Base-by-base conservation (phyloP, 2,888 invertebrate genomes). In the Xylota segnis region DNA sequence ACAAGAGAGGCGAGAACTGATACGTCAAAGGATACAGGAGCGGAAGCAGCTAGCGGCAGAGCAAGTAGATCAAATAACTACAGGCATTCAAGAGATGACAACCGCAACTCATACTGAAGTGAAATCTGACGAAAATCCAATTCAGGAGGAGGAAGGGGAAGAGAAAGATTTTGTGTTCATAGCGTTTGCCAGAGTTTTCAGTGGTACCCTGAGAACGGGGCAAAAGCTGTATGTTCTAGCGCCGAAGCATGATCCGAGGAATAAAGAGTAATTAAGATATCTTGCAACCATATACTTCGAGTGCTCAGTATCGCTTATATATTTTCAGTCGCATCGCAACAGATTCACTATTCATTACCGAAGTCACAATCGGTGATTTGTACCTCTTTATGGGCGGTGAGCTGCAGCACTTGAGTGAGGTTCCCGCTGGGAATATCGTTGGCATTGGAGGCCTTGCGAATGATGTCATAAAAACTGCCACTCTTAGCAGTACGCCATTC, bases 331-430 rank as follows among this genome's bases (percentile, higher is more conserved):
- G 75, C 2, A 84, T 88, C 29, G 78, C 79, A 5, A 34, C 84
- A 2, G 87, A 90, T 23, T 91, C 92, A 0, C 91, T 91, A 91
- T 94, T 90, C 56, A 90, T 92, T 23, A 90, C 87, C 12, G 89
- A 89, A 58, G 91, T 91, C 0, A 93, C 90, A 1, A 94, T 99
- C 10, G 94, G 95, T 59, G 95, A 96, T 83, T 92, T 99, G 0
- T 99, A 97, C 90, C 93, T 98, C 88, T 94, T 99, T 81, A 97
- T 99, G 96, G 99, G 99, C 6, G 94, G 97, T 88, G 99, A 99
- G 89, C 91, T 99, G 71, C 96, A 97, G 91, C 91, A 93, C 0
- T 94, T 98, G 43, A 95, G 96, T 32, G 94, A 95, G 90, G 96
- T 97, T 0, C 95, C 96, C 2, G 97, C 98, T 52, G 99, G 99